Evolutionary conservation across 2,113 vertebrate species (phyloP).

Genomic region (Perccottus glenii): DNA sequence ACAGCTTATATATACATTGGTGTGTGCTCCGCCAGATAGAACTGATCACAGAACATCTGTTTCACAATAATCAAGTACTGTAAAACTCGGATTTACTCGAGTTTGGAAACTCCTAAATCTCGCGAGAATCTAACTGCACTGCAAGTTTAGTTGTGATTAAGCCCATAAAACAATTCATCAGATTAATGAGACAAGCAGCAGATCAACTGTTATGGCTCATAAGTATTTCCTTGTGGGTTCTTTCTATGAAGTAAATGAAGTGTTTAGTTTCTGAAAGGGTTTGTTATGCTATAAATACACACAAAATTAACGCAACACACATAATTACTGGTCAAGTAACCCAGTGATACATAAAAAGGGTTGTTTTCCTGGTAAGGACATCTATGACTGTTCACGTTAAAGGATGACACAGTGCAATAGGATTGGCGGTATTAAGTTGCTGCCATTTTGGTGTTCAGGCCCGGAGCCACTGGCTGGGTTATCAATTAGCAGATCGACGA

Average conservation of each 20-base stretch:
- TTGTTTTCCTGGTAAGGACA: constrained; percentile 34
- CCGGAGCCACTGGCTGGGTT: constrained; percentile 63
- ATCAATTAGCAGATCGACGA: constrained; percentile 82
- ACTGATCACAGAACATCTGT: no score
- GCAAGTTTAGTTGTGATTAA: constrained; percentile 4
- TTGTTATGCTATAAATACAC: constrained; percentile 2
- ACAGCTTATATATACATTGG: background rate
- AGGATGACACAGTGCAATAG: constrained; percentile 63
- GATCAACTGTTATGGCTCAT: constrained; percentile 43
- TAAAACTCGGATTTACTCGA: no score
- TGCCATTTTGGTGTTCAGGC: constrained; percentile 72
- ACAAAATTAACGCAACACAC: background rate
- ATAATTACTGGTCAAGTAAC: constrained; percentile 1
- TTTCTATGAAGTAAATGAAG: background rate
- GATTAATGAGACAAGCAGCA: constrained; percentile 35
- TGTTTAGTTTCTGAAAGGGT: constrained; percentile 4
- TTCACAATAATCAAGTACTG: no score
- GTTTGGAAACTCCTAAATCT: no score
- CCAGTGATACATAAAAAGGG: constrained; percentile 7
- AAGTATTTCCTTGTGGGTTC: background rate
- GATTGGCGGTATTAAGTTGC: constrained; percentile 78
- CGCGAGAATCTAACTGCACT: no score
- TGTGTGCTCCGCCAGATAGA: background rate
- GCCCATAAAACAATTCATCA: constrained; percentile 35
- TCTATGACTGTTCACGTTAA: constrained; percentile 59